These are phyloP conservation scores for Phymastichus coffea DNA, from an alignment of 1,140 invertebrate genomes.

Conservation along the genomic window DNA sequence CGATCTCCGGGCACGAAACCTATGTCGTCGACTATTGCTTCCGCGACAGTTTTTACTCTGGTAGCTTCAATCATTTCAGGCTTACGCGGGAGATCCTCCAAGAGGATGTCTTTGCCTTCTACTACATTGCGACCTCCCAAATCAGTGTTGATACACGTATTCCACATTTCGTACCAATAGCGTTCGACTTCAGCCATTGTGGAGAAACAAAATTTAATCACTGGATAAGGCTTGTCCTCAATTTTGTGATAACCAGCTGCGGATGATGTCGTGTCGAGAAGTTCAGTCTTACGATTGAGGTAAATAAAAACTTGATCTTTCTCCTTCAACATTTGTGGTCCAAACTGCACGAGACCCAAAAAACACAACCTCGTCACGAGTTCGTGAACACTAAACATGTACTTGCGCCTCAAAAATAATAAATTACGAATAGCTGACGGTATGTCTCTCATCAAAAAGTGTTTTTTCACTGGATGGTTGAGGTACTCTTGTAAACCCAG, in stretches of 20 bases:
- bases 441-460: constrained; percentile 64
- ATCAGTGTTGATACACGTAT: constrained; percentile 67
- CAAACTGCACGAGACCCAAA: constrained; percentile 73
- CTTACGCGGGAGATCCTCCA: constrained; percentile 59
- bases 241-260: constrained; percentile 65
- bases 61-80: constrained; percentile 53
- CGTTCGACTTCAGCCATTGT: constrained; percentile 60
- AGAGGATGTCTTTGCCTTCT: constrained; percentile 55
- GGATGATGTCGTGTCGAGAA: constrained; percentile 70
- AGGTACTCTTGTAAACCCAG: constrained; percentile 64
- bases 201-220: constrained; percentile 60
- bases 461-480: constrained; percentile 68
- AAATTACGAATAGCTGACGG: constrained; percentile 57
- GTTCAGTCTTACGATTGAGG: constrained; percentile 62
- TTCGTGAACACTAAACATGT: constrained; percentile 66
- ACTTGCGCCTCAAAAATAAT: constrained; percentile 63
- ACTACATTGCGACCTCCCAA: constrained; percentile 59
- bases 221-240: constrained; percentile 61
- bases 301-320: constrained; percentile 75
- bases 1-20: constrained; percentile 71
- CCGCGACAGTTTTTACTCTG: constrained; percentile 48
- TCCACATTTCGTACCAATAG: constrained; percentile 76
- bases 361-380: constrained; percentile 62
- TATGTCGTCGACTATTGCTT: constrained; percentile 55
- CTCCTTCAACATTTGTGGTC: constrained; percentile 65